phyloP scores from a whole-genome alignment of 2,888 invertebrate species.

The Hesperia comma region DNA sequence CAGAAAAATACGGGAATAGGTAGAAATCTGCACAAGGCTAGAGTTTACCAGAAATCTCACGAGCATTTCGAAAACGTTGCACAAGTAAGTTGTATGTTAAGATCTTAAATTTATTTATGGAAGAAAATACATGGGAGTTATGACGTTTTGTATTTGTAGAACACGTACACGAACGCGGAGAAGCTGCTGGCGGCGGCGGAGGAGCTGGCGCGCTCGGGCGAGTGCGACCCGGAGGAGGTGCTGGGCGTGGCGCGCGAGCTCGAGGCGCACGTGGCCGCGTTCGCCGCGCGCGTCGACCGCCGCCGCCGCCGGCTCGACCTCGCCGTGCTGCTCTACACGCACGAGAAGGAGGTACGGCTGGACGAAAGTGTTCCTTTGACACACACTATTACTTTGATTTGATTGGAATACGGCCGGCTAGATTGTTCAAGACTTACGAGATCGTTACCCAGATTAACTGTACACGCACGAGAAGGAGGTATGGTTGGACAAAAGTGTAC shows the following conservation, averaged over 20 bases:
- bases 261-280: constrained; percentile 96
- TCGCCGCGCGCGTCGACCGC: constrained; percentile 96
- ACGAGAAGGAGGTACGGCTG: constrained; percentile 96
- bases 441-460: no score
- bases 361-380: no score
- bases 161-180: constrained; percentile 99
- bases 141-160: constrained; percentile 80
- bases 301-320: constrained; percentile 94
- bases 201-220: constrained; percentile 97
- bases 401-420: no score
- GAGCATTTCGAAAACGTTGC: constrained; percentile 99
- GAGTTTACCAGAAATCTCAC: constrained; percentile 98
- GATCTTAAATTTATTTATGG: background rate
- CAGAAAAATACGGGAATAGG: constrained; percentile 99
- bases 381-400: no score
- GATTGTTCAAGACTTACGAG: no score
- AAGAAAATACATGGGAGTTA: background rate
- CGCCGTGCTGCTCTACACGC: constrained; percentile 97
- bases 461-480: no score
- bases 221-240: constrained; percentile 98
- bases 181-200: constrained; percentile 98
- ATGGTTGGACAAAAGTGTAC: no score
- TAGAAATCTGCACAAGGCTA: constrained; percentile 96
- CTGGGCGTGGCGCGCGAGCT: constrained; percentile 96
- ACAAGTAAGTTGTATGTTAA: constrained; percentile 86